Base-by-base conservation (phyloP, 37 sponge, comb jelly and placozoan species). In the Chondrosia reniformis region DNA sequence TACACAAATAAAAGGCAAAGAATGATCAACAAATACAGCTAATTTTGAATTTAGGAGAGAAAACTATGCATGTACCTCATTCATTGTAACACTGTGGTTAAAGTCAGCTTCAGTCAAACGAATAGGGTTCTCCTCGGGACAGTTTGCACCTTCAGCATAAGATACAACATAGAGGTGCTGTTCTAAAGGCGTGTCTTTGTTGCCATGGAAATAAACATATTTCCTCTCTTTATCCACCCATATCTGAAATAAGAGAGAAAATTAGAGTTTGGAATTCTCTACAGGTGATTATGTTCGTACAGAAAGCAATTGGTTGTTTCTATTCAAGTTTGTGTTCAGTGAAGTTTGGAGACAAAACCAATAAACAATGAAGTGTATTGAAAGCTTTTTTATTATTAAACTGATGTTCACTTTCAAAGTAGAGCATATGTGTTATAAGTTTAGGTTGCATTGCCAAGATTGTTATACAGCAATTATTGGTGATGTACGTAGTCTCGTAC, bases 191-290 rank as follows among this genome's bases (percentile, higher is more conserved):
- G 84, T 80, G 42, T 41, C 76, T 27, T 25, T 39, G 40, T 80
- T 88, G 59, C 73, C 94, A 67, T 76, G 52, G 79, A 89, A 93
- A 54, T 80, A 93, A 38, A 93, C 79, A 34, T 86, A 44, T n/a
- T 79, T 31, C 4, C 38, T 57, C 45, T 77, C 64, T 24, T 62
- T 45, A 39, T 89, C 82, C 38, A 89, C 64, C 89, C 94, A 93
- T 3, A 93, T 54, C 84, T 87, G 44, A 27, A 17, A 44, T 4
- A 75, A n/a, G n/a, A n/a, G n/a, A n/a, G n/a, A n/a, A n/a, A n/a
- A n/a, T n/a, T n/a, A n/a, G n/a, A n/a, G n/a, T n/a, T n/a, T n/a
- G n/a, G n/a, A n/a, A n/a, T n/a, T n/a, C n/a, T n/a, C n/a, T n/a
- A n/a, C n/a, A n/a, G n/a, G n/a, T n/a, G n/a, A n/a, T n/a, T n/a